Conservation (phyloP, 92 coral and sea anemone species). For the Plumapathes pennacea region DNA sequence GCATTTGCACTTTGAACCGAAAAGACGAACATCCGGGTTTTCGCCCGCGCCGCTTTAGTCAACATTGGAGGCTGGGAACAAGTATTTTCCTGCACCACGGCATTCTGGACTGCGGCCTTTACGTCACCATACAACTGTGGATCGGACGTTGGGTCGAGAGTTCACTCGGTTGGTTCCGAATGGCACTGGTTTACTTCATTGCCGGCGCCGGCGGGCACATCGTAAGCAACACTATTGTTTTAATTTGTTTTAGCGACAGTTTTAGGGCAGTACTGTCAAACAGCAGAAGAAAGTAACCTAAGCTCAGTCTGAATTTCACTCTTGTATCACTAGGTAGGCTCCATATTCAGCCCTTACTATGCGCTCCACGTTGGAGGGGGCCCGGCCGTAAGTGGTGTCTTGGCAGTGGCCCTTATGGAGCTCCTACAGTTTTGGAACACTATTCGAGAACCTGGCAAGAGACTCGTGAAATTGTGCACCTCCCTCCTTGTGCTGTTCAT, state of each 20-base stretch:
- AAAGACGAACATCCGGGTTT: conserved; percentile 1
- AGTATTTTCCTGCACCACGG: conserved; percentile 50
- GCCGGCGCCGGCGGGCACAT: conserved; percentile 68
- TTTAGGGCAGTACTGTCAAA: not conserved
- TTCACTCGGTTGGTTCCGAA: conserved; percentile 60
- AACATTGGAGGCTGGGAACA: conserved; percentile 59
- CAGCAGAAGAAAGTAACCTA: not conserved
- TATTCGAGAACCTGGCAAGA: not conserved
- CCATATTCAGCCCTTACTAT: conserved; percentile 11
- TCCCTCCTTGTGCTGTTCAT: conserved; percentile 3
- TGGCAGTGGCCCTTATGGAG: conserved; percentile 26
- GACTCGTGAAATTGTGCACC: conserved; percentile 1
- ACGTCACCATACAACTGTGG: conserved; percentile 17
- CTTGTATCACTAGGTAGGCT: conserved; percentile 22
- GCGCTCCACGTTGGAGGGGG: conserved; percentile 39
- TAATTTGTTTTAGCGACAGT: not conserved
- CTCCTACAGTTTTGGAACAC: conserved; percentile 14
- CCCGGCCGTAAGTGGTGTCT: conserved; percentile 49
- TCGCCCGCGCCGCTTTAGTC: conserved; percentile 39
- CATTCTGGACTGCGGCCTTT: conserved; percentile 38
- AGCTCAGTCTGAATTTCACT: not conserved
- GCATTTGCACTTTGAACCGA: not conserved
- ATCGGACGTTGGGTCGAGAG: conserved; percentile 36
- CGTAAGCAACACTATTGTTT: conserved; percentile 20
- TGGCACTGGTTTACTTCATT: conserved; percentile 46